Conservation (phyloP, 1,140 invertebrate species). For the Meloidogyne floridensis region DNA sequence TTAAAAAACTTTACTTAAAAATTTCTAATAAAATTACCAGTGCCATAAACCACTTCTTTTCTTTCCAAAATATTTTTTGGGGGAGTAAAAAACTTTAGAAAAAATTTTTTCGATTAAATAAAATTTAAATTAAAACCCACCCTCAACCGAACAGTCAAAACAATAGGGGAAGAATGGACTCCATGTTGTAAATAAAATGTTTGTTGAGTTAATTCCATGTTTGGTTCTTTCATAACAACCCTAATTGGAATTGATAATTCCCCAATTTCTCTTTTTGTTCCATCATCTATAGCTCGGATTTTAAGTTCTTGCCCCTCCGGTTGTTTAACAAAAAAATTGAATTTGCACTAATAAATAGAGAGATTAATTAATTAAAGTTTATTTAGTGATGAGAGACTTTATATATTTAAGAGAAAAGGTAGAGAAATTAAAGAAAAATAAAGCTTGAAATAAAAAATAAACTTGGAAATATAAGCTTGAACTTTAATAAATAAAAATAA, state of each 20-base stretch:
- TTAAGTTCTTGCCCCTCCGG: conserved; percentile 61
- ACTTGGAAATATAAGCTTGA: not conserved
- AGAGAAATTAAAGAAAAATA: conserved; percentile 8
- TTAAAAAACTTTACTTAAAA: not conserved
- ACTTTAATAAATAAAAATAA: not conserved
- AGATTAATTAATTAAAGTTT: not conserved
- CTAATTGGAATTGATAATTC: conserved; percentile 51
- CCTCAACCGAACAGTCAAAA: conserved; percentile 57
- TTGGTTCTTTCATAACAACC: conserved; percentile 53
- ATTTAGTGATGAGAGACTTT: too few species aligned
- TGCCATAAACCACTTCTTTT: conserved; percentile 27
- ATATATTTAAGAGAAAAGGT: not conserved
- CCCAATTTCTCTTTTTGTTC: conserved; percentile 55
- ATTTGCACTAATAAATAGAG: conserved; percentile 41
- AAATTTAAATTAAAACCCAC: not conserved
- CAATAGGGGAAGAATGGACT: conserved; percentile 58
- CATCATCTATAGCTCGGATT: conserved; percentile 56
- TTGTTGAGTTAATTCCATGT: conserved; percentile 59
- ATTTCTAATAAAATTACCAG: not conserved
- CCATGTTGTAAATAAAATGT: conserved; percentile 58
- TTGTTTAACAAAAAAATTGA: conserved; percentile 60
- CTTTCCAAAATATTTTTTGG: conserved; percentile 26
- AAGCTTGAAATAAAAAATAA: conserved; percentile 6
- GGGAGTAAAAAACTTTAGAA: conserved; percentile 27
- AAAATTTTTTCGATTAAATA: not conserved